Evolutionary conservation across 2,888 invertebrate species (phyloP).

Genomic region (Cyclophora albipunctata): DNA sequence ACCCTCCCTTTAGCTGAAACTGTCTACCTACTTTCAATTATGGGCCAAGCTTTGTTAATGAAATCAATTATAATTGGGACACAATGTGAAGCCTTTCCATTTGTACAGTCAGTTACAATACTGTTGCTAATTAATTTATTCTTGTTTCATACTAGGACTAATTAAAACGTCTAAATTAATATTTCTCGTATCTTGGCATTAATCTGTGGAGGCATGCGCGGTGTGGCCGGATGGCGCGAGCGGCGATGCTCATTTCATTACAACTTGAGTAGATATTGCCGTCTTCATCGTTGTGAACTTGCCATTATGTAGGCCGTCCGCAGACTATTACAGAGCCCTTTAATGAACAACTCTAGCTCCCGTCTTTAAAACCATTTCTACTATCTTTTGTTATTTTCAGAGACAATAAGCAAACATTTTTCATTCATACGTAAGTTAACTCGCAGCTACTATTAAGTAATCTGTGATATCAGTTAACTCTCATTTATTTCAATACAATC

Average conservation of each 20-base stretch:
- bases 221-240: slow-evolving; percentile 5
- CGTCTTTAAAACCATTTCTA: too few relatives aligned
- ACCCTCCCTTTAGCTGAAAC: slow-evolving; percentile 68
- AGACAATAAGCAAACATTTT: too few relatives aligned
- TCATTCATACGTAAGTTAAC: too few relatives aligned
- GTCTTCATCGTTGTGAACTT: slow-evolving; percentile 35
- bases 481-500: too few relatives aligned
- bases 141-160: slow-evolving; percentile 28
- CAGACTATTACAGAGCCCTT: slow-evolving; percentile 37
- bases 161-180: slow-evolving; percentile 19
- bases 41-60: slow-evolving; percentile 68
- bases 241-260: slow-evolving; percentile 24
- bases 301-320: slow-evolving; percentile 32
- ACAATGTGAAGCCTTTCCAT: slow-evolving; percentile 53
- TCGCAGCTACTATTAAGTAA: too few relatives aligned
- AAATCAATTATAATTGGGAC: slow-evolving; percentile 69
- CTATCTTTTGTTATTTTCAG: too few relatives aligned
- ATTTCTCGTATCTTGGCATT: slow-evolving; percentile 18
- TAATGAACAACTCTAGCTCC: slow-evolving; percentile 37
- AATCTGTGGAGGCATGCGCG: slow-evolving; percentile 16
- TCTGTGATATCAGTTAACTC: too few relatives aligned
- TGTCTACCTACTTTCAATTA: slow-evolving; percentile 74
- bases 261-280: slow-evolving; percentile 25
- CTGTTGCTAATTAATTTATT: slow-evolving; percentile 42
- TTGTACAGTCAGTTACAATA: slow-evolving; percentile 40